Conservation (phyloP, 2,888 invertebrate species). For the Digitonthophagus gazella region DNA sequence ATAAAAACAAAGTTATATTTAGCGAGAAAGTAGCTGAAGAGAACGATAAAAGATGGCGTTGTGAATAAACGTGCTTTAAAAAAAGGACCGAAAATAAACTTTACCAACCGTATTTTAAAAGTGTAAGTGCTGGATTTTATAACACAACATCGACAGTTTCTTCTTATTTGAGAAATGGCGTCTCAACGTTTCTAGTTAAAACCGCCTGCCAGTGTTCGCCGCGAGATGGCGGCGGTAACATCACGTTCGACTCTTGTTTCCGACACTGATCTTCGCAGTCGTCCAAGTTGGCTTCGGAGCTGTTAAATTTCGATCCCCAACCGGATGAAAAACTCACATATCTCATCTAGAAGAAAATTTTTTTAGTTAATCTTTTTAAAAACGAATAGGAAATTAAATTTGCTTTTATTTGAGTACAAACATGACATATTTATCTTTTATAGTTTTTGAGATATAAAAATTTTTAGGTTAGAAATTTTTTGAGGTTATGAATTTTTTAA, state of each 20-base stretch:
- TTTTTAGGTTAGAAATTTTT: too few species aligned
- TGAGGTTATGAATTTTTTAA: too few species aligned
- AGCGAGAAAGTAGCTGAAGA: too few species aligned
- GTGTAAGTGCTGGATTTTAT: conserved; percentile 1
- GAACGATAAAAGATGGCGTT: too few species aligned
- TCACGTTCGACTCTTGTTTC: conserved; percentile 37
- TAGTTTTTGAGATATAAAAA: too few species aligned
- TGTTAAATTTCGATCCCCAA: conserved; percentile 58
- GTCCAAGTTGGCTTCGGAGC: conserved; percentile 57
- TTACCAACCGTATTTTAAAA: not conserved
- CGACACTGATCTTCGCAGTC: conserved; percentile 57
- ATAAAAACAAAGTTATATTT: too few species aligned
- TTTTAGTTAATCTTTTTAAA: too few species aligned
- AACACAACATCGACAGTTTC: not conserved
- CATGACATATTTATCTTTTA: too few species aligned
- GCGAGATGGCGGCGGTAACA: conserved; percentile 45
- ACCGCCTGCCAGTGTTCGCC: conserved; percentile 53
- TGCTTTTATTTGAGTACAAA: too few species aligned
- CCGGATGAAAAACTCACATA: conserved; percentile 59
- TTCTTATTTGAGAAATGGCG: conserved; percentile 21
- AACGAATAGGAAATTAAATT: too few species aligned
- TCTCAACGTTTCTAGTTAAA: conserved; percentile 42
- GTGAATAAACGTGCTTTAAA: too few species aligned
- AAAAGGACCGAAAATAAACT: too few species aligned
- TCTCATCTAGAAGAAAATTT: conserved; percentile 55